phyloP scores from a whole-genome alignment of 2,888 invertebrate genomes.

The Drosophila barbarae region DNA sequence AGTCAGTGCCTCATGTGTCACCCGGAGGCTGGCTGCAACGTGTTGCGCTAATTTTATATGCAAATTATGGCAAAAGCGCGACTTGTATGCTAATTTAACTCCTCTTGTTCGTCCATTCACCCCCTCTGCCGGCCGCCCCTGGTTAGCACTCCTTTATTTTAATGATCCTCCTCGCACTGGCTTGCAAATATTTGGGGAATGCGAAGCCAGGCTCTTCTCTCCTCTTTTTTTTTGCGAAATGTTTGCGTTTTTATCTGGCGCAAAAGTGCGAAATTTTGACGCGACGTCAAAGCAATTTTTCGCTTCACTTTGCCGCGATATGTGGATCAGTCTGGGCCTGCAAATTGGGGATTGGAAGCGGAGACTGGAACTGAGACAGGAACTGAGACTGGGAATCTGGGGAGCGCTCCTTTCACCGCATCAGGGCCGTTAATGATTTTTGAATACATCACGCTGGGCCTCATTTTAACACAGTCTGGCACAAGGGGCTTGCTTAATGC shows the following conservation, averaged over 20 bases:
- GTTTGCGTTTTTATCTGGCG: slow-evolving; percentile 59
- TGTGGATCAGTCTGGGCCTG: slow-evolving; percentile 53
- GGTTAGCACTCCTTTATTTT: slow-evolving; percentile 60
- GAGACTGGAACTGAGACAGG: neutral
- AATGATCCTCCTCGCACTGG: slow-evolving; percentile 59
- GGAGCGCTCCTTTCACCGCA: slow-evolving; percentile 62
- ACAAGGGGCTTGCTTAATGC: slow-evolving; percentile 18
- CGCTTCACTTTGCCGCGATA: slow-evolving; percentile 65
- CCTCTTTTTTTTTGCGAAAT: slow-evolving; percentile 26
- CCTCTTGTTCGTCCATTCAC: slow-evolving; percentile 28
- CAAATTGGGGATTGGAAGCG: slow-evolving; percentile 8
- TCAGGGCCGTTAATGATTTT: slow-evolving; percentile 60
- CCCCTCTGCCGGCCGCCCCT: neutral
- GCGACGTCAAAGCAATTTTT: slow-evolving; percentile 68
- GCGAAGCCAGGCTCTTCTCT: slow-evolving; percentile 17
- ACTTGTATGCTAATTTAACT: slow-evolving; percentile 69
- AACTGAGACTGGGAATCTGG: slow-evolving; percentile 6
- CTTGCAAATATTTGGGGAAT: slow-evolving; percentile 68
- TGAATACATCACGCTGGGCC: slow-evolving; percentile 66
- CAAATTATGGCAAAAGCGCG: slow-evolving; percentile 72
- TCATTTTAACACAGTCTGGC: slow-evolving; percentile 44
- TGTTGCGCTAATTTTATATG: slow-evolving; percentile 74
- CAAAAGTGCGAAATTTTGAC: slow-evolving; percentile 72
- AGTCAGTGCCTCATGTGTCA: slow-evolving; percentile 46
- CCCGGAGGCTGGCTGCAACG: slow-evolving; percentile 49